phyloP scores from a whole-genome alignment of 2,113 vertebrate species.

The Boleophthalmus pectinirostris region DNA sequence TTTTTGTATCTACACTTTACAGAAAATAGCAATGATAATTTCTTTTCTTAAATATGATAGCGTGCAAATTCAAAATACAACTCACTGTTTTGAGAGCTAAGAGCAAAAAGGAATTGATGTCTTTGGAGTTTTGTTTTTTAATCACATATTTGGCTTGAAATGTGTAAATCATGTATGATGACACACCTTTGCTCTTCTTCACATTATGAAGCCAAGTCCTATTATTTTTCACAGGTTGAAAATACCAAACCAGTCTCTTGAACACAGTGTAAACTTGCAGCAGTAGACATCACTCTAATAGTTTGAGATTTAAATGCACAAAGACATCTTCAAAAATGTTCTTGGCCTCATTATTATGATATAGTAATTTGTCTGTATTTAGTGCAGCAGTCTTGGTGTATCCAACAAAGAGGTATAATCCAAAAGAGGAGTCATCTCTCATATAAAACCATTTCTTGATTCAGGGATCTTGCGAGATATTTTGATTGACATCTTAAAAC shows the following conservation, averaged over 20 bases:
- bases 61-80: conserved; percentile 64
- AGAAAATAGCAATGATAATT: conserved; percentile 64
- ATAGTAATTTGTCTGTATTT: conserved; percentile 13
- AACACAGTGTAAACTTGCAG: conserved; percentile 58
- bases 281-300: conserved; percentile 16
- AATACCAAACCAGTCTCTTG: conserved; percentile 25
- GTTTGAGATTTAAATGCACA: not conserved
- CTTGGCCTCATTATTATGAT: conserved; percentile 28
- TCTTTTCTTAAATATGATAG: conserved; percentile 30
- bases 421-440: conserved; percentile 5
- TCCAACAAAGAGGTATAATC: conserved; percentile 22
- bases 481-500: conserved; percentile 52
- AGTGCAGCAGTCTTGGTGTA: conserved; percentile 15
- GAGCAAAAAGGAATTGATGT: conserved; percentile 47
- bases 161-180: conserved; percentile 52
- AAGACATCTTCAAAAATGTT: conserved; percentile 30
- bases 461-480: conserved; percentile 9
- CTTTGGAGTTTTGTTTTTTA: conserved; percentile 72
- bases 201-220: conserved; percentile 23
- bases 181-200: conserved; percentile 22
- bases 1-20: conserved; percentile 50
- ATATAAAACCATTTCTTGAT: not conserved
- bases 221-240: conserved; percentile 18
- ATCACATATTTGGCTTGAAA: conserved; percentile 66
- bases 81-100: conserved; percentile 34